phyloP scores from a whole-genome alignment of 2,113 vertebrate species.

The Odocoileus hemionus region DNA sequence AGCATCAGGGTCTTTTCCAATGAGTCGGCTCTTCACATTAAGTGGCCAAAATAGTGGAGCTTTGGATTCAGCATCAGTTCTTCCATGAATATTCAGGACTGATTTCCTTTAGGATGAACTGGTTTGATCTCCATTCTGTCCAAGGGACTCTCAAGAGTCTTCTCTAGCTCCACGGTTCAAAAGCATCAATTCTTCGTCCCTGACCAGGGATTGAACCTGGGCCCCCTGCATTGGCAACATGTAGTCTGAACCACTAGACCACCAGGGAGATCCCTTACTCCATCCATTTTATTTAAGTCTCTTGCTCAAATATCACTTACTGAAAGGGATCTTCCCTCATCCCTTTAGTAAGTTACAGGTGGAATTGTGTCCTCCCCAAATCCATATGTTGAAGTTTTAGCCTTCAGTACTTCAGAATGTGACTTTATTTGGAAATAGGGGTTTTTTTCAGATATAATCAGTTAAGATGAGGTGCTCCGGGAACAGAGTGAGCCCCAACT shows the following conservation, averaged over 20 bases:
- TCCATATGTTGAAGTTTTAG: neutral
- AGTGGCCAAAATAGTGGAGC: neutral
- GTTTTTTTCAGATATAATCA: too few relatives aligned
- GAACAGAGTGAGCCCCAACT: neutral
- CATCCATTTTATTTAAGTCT: neutral
- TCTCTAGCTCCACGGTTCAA: neutral
- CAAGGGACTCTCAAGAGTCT: neutral
- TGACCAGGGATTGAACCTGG: neutral
- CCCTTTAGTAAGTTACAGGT: neutral
- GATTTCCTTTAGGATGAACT: neutral
- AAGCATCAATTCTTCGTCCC: neutral
- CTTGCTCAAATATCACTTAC: neutral
- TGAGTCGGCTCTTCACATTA: neutral
- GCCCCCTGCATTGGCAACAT: neutral
- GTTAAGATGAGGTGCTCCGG: too few relatives aligned
- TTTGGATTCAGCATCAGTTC: neutral
- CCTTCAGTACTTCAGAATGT: neutral
- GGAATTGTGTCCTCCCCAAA: neutral
- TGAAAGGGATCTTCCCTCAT: neutral
- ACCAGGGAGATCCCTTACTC: neutral
- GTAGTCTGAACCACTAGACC: neutral
- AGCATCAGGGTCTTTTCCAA: neutral
- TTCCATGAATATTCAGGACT: neutral
- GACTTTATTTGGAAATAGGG: neutral
- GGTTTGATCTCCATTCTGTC: neutral